Base-by-base conservation (phyloP, 2,888 invertebrate genomes). In the Pseudococcus longispinus region DNA sequence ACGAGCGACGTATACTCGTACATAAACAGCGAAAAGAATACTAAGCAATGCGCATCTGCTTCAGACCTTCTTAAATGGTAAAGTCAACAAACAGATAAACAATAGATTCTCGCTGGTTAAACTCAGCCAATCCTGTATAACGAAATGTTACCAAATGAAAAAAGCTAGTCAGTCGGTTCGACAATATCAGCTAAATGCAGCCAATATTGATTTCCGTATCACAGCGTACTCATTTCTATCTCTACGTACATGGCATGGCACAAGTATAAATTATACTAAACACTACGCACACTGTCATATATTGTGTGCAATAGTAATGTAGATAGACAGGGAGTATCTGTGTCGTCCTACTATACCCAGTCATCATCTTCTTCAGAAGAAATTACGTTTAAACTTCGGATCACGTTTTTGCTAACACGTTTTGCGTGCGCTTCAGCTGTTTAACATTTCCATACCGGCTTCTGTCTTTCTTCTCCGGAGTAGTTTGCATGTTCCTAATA, bases 361-460 rank as follows among this genome's bases (percentile, higher is more conserved):
- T n/a, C n/a, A n/a, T 74, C 37, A n/a, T 74, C 74, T 15, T 74
- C 26, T 9, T 2, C 32, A n/a, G 32, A 9, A 74, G 74, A 74
- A 74, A 74, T 74, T 74, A 74, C 37, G 74, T n/a, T 74, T 74
- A 37, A 37, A 32, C 6, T 74, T 74, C 74, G 18, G 37, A 37
- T 74, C 74, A 74, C 74, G 74, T 74, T 74, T 74, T 74, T 74
- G 74, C 74, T 32, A 74, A 74, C 74, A 74, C 74, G 74, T 74
- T 74, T 74, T 74, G 74, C 74, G 74, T 37, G 74, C 37, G 74
- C 74, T 74, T 74, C 74, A 37, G 74, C 32, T 74, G 74, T 37
- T 74, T 32, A 74, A 74, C 32, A 74, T 74, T 74, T 74, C 37
- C 74, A 74, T 74, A 74, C n/a, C 29, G n/a, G n/a, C 51, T 51